These are phyloP conservation scores for Fragum whitleyi DNA, from an alignment of 2,888 invertebrate species.

Conservation along the genomic window DNA sequence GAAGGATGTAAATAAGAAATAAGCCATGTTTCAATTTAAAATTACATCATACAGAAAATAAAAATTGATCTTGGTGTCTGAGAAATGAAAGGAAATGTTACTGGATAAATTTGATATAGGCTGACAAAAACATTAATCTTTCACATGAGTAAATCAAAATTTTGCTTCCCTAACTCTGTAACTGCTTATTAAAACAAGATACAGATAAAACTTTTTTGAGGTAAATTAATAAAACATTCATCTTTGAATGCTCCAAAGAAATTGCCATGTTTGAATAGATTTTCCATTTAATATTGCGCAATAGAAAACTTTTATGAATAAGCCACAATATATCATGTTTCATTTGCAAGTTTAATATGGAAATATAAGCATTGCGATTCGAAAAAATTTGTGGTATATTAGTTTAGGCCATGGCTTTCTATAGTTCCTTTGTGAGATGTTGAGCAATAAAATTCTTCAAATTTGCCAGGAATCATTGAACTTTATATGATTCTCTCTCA, in stretches of 20 bases:
- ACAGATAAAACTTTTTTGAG: too few relatives aligned
- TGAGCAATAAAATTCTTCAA: neutral
- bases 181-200: too few relatives aligned
- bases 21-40: conserved; percentile 6
- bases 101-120: conserved; percentile 3
- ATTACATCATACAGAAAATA: conserved; percentile 12
- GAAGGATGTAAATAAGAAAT: conserved; percentile 9
- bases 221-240: neutral
- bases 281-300: neutral
- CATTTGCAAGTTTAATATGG: conserved; percentile 24
- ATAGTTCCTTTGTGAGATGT: neutral
- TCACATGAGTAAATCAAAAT: neutral
- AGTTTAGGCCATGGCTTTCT: neutral
- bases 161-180: too few relatives aligned
- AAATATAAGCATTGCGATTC: conserved; percentile 11
- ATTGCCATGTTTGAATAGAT: conserved; percentile 1
- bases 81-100: conserved; percentile 3
- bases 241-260: neutral
- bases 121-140: neutral
- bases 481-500: neutral
- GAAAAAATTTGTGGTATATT: neutral
- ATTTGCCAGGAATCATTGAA: neutral
- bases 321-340: conserved; percentile 3
- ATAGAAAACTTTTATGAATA: conserved; percentile 6
- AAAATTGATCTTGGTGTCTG: conserved; percentile 11